Evolutionary conservation across 2,113 vertebrate species (phyloP).

Genomic region (Brachyistius frenatus): DNA sequence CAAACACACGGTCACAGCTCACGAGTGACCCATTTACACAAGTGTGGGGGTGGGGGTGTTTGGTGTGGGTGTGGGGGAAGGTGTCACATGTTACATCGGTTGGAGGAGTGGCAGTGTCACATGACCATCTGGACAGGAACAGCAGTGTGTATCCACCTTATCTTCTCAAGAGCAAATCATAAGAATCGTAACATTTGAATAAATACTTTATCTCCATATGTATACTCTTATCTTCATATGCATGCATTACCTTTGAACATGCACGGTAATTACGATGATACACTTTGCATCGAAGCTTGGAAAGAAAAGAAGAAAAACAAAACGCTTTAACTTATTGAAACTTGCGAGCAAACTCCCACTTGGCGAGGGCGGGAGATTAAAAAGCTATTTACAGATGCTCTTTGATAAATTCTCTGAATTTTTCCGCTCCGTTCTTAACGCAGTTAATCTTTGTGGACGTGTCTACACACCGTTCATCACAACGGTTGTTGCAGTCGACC

Average conservation of each 20-base stretch:
- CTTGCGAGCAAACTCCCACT: constrained; percentile 9
- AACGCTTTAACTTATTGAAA: constrained; percentile 34
- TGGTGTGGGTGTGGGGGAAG: neutral
- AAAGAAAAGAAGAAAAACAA: constrained; percentile 23
- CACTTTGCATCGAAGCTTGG: constrained; percentile 60
- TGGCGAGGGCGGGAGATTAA: constrained; percentile 3
- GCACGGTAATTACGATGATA: constrained; percentile 72
- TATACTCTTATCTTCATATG: constrained; percentile 54
- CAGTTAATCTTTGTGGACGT: constrained; percentile 42
- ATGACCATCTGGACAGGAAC: constrained; percentile 70
- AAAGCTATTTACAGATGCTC: constrained; percentile 62
- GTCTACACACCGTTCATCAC: constrained; percentile 33
- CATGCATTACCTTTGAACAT: constrained; percentile 77
- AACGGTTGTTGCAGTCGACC: neutral
- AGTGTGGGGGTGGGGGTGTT: neutral
- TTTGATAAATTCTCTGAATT: constrained; percentile 56
- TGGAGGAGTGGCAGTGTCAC: constrained; percentile 77
- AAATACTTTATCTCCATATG: constrained; percentile 57
- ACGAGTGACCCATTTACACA: constrained; percentile 58
- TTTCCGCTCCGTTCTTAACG: constrained; percentile 10
- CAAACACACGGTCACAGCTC: constrained; percentile 67
- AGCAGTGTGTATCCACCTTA: constrained; percentile 50
- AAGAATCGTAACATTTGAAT: constrained; percentile 60
- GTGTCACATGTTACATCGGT: constrained; percentile 64
- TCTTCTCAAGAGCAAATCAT: constrained; percentile 68